A percentile compares a stretch with the other conserved stretches of the same genome.
phyloP scores from a whole-genome alignment of 2,888 invertebrate genomes.

The Volucella bombylans region DNA sequence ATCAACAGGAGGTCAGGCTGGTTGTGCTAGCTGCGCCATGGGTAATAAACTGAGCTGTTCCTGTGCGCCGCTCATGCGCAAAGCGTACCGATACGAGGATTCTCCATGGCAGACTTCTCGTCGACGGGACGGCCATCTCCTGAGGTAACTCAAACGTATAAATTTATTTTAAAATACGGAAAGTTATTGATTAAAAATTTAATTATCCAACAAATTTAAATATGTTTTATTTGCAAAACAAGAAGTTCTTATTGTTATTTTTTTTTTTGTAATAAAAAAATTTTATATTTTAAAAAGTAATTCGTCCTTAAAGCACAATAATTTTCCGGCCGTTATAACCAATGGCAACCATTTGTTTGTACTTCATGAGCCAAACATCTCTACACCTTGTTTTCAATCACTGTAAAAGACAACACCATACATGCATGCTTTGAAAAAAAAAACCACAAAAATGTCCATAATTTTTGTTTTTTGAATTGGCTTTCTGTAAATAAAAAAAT shows the following conservation, averaged over 20 bases:
- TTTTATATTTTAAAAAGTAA: too few relatives aligned
- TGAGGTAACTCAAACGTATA: slow-evolving; percentile 85
- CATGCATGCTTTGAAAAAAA: not conserved
- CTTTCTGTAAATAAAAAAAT: slow-evolving; percentile 28
- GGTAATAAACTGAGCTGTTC: slow-evolving; percentile 99
- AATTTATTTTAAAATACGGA: not conserved
- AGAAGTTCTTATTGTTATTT: too few relatives aligned
- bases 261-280: too few relatives aligned
- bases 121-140: slow-evolving; percentile 92
- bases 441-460: not conserved
- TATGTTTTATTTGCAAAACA: too few relatives aligned
- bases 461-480: slow-evolving; percentile 37
- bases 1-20: slow-evolving; percentile 81
- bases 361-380: not conserved
- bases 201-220: not conserved
- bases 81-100: slow-evolving; percentile 97
- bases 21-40: slow-evolving; percentile 88
- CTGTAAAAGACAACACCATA: not conserved
- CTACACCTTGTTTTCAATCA: too few relatives aligned
- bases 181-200: not conserved
- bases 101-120: slow-evolving; percentile 96
- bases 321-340: too few relatives aligned
- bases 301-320: too few relatives aligned
- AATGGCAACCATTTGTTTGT: not conserved
- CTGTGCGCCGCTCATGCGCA: slow-evolving; percentile 97